Conservation (phyloP, 2,113 vertebrate genomes). For the Sus scrofa region T2T-Sscrofa CM000827.6:76382001-76382500, state of each 20-base stretch:
- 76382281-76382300: neutral
- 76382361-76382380: neutral
- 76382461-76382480: neutral
- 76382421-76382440: neutral
- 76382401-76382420: neutral
- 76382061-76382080: neutral
- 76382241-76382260: neutral
- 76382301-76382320: neutral
- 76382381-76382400: neutral
- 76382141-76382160: conserved; percentile 4
- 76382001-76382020: too few species aligned
- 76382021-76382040: too few species aligned
- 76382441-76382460: neutral
- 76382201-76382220: neutral
- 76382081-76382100: neutral
- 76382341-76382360: neutral
- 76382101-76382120: neutral
- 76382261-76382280: neutral
- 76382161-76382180: neutral
- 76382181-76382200: neutral
- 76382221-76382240: rapidly evolving
- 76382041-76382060: too few species aligned
- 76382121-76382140: neutral
- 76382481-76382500: neutral
- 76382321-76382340: neutral